A percentile compares a stretch with the other conserved stretches of the same genome.
Evolutionary conservation across 2,797 vertebrate genomes (phyloP).

Genomic region (Sebastes kiyomatsui): DNA sequence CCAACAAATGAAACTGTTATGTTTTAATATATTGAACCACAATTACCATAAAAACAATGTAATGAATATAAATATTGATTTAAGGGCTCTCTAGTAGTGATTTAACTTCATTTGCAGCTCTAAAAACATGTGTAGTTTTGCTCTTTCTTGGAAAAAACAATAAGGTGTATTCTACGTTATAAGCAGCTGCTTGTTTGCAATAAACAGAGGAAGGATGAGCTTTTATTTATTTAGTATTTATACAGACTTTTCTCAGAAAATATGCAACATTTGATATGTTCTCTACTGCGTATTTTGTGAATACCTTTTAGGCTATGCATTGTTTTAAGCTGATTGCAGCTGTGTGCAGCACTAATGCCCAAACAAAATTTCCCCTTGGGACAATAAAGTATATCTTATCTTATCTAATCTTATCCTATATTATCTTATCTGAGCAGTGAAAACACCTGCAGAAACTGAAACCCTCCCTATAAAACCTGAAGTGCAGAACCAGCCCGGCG

Average conservation of each 20-base stretch:
- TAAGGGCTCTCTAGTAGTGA: neutral
- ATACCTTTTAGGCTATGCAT: no score
- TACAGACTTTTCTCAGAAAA: no score
- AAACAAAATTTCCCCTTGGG: no score
- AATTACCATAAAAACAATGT: neutral
- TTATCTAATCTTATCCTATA: no score
- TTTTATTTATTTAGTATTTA: no score
- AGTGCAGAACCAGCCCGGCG: neutral
- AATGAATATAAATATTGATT: neutral
- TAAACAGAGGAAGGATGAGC: neutral
- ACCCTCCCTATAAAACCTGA: neutral
- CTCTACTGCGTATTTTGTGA: no score
- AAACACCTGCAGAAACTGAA: slow-evolving; percentile 1
- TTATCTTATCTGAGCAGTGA: neutral
- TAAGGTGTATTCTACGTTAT: no score
- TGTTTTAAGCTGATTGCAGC: no score
- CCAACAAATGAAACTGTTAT: neutral
- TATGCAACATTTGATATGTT: no score
- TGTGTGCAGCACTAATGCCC: no score
- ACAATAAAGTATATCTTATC: no score
- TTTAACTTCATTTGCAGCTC: neutral
- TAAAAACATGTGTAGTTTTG: neutral
- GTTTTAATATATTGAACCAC: neutral
- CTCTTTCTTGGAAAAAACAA: neutral
- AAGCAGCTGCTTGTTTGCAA: neutral